These are phyloP conservation scores for Cynaeus angustus DNA, from an alignment of 2,888 invertebrate genomes.

Conservation along the genomic window DNA sequence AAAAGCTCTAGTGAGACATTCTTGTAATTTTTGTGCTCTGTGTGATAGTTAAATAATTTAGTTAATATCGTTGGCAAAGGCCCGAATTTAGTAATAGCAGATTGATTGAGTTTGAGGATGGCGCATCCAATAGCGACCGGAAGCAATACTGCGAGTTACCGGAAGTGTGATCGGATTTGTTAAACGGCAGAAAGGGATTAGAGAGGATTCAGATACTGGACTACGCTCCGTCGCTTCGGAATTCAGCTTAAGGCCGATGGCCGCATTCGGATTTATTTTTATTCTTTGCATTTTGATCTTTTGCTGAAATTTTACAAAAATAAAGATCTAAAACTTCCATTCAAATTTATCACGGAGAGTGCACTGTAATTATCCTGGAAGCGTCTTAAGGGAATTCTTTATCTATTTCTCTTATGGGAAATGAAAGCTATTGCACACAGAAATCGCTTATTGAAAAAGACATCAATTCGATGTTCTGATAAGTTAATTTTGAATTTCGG, in stretches of 20 bases:
- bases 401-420: too few relatives aligned
- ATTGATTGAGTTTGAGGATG: conserved; percentile 50
- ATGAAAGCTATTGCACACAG: too few relatives aligned
- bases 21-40: background rate
- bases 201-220: conserved; percentile 62
- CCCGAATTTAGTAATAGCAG: conserved; percentile 40
- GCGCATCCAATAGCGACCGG: conserved; percentile 55
- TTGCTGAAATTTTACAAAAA: conserved; percentile 39
- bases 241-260: conserved; percentile 61
- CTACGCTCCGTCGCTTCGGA: conserved; percentile 60
- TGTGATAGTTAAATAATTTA: conserved; percentile 37
- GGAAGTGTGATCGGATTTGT: conserved; percentile 70
- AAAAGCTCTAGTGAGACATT: background rate
- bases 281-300: conserved; percentile 56
- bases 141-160: conserved; percentile 63
- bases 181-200: conserved; percentile 69
- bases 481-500: too few relatives aligned
- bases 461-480: too few relatives aligned
- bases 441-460: too few relatives aligned
- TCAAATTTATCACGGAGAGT: too few relatives aligned
- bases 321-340: conserved; percentile 10
- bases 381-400: too few relatives aligned
- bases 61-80: conserved; percentile 38
- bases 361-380: too few relatives aligned
- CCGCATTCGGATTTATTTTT: conserved; percentile 61